Evolutionary conservation across 2,113 vertebrate species (phyloP), one percentile per base, ranked within the genome.

Genomic region (Hippocampus abdominalis): DNA sequence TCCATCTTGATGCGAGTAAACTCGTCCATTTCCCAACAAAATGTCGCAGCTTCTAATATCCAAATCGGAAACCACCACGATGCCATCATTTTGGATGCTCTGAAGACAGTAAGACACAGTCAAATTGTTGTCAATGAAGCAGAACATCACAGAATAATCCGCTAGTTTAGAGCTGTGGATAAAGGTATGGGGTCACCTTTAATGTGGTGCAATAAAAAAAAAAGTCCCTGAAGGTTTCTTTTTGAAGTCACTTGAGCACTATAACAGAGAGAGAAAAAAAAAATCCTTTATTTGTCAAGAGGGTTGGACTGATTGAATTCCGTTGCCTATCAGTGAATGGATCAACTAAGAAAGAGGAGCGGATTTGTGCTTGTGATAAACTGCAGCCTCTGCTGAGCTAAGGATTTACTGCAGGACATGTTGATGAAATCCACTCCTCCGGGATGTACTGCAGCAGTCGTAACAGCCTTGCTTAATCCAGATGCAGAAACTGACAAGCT

Each of bases 251-350:
- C 78, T 87, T 87, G 80, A 87, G 86, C 63, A 77, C 69, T 81
- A 68, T 59, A 79, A 85, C 81, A 69, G 59, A 16, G 42, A 75
- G 63, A 51, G 73, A 83, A 87, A 74, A 83, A 87, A 32, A 90
- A 89, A 90, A 89, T 89, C 81, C 85, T 83, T 90, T 91, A 91
- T 82, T 87, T 91, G 89, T 89, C 81, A 74, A 84, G 81, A 87
- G 86, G 87, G 85, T 84, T 56, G 88, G 89, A 84, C 81, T 90
- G 90, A 91, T 92, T 91, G 87, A 91, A 92, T 92, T 92, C 82
- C 87, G 90, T 90, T 85, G 83, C 83, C 81, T 92, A 91, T 92
- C 89, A 88, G 87, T 71, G 86, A 86, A 88, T 88, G 87, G 91
- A 92, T 93, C 89, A 91, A 83, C 87, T 66, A 82, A 90, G 88